Percentiles rank a stretch among this genome's conserved stretches.
These are phyloP conservation scores for Monochamus alternatus DNA, from an alignment of 2,888 invertebrate species.

Conservation along the genomic window DNA sequence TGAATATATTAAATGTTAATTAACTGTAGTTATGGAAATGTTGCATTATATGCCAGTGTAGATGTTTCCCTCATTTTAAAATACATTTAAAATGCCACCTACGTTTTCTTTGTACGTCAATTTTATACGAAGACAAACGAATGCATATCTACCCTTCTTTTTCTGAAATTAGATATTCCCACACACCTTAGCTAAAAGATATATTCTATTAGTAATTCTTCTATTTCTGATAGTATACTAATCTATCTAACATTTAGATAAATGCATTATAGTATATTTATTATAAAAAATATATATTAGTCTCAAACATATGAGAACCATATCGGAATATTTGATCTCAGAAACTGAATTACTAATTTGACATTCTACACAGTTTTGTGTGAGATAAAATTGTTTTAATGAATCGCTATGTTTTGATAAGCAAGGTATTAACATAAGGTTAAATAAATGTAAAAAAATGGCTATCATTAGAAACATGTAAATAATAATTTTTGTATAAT, in stretches of 20 bases:
- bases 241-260: too few species aligned
- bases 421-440: background rate
- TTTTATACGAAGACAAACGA: too few species aligned
- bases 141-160: too few species aligned
- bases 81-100: background rate
- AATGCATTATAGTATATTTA: too few species aligned
- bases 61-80: conserved; percentile 28
- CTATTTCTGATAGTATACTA: too few species aligned
- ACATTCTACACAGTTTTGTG: background rate
- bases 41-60: conserved; percentile 20
- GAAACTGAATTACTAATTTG: too few species aligned
- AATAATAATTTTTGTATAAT: conserved; percentile 45
- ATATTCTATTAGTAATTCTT: too few species aligned
- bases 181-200: too few species aligned
- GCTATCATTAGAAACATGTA: conserved; percentile 17
- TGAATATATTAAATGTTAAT: conserved; percentile 27
- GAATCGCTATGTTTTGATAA: conserved; percentile 15
- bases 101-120: background rate
- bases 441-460: conserved; percentile 29
- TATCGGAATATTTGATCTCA: too few species aligned
- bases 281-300: too few species aligned
- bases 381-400: background rate
- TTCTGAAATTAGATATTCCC: too few species aligned
- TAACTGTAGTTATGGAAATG: conserved; percentile 33
- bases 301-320: too few species aligned